phyloP scores from a whole-genome alignment of 2,113 vertebrate genomes.

The Aix galericulata region DNA sequence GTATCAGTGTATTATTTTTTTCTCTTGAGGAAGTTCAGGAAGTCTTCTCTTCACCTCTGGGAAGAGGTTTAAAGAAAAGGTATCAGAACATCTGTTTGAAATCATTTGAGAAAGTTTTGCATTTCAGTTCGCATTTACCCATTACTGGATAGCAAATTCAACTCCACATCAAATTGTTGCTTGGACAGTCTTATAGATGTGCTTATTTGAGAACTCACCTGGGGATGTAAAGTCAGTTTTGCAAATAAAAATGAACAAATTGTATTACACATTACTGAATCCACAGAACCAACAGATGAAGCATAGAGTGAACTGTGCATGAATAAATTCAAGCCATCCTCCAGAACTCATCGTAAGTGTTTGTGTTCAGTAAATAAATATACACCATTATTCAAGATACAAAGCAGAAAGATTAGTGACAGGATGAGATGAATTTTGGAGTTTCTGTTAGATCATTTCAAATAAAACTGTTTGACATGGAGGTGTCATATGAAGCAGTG shows the following conservation, averaged over 20 bases:
- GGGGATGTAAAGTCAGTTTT: not conserved
- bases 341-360: not conserved
- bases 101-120: not conserved
- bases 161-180: not conserved
- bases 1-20: not conserved
- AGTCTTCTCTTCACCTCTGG: not conserved
- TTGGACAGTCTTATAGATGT: not conserved
- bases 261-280: not conserved
- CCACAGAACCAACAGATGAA: not conserved
- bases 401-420: not conserved
- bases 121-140: not conserved
- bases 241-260: not conserved
- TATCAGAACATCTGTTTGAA: not conserved
- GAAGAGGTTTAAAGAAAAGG: not conserved
- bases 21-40: not conserved
- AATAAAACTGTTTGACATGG: not conserved
- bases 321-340: not conserved
- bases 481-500: not conserved
- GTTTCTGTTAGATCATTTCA: not conserved
- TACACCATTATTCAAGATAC: not conserved
- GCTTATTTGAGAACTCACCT: not conserved
- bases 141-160: not conserved
- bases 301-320: rapidly evolving
- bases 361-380: not conserved
- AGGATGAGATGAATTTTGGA: not conserved